Conservation (phyloP, 1,140 invertebrate species). For the Arctopsyche grandis region DNA sequence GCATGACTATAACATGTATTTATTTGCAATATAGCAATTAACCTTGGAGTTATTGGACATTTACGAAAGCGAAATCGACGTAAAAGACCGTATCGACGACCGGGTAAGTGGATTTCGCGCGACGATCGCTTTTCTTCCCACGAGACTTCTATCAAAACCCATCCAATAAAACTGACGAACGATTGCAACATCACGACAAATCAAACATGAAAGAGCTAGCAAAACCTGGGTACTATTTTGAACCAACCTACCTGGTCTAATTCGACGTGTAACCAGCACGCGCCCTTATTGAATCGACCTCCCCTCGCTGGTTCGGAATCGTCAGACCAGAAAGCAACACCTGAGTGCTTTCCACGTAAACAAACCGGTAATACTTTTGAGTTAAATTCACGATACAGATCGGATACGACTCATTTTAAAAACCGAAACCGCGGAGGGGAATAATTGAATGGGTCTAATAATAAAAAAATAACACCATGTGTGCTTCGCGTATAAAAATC, state of each 20-base stretch:
- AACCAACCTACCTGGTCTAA: too few species aligned
- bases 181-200: neutral
- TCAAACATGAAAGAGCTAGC: neutral
- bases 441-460: neutral
- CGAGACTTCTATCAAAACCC: neutral
- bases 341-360: conserved; percentile 8
- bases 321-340: conserved; percentile 13
- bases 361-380: neutral
- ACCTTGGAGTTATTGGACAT: conserved; percentile 4
- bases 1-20: neutral
- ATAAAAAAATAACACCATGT: neutral
- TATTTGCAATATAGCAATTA: neutral
- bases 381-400: neutral
- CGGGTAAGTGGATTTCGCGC: neutral
- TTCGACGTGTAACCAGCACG: neutral
- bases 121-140: neutral
- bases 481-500: neutral
- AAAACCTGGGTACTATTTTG: too few species aligned
- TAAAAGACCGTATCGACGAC: neutral
- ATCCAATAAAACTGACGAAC: neutral
- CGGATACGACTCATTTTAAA: neutral
- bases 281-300: neutral
- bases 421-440: neutral
- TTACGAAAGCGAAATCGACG: neutral
- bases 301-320: neutral